phyloP scores from a whole-genome alignment of 1,140 invertebrate genomes.

The Drosophila eugracilis region DNA sequence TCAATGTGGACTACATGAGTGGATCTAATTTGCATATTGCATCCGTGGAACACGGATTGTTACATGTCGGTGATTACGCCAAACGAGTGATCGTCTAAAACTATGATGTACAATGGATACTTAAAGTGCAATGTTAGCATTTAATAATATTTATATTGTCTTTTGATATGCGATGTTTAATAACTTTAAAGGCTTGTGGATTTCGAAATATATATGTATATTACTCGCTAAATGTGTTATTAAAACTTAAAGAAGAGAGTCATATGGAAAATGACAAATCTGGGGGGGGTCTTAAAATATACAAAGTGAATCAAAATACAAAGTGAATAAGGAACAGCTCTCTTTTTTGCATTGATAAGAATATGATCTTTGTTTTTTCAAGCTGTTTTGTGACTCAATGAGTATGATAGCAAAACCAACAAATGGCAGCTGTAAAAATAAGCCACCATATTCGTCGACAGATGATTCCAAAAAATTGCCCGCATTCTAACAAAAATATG shows the following conservation, averaged over 20 bases:
- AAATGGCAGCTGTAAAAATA: slow-evolving; percentile 19
- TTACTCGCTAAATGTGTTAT: too few relatives aligned
- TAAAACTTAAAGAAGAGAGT: too few relatives aligned
- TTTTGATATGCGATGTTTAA: too few relatives aligned
- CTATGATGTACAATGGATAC: not conserved
- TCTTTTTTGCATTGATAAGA: not conserved
- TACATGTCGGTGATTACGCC: slow-evolving; percentile 86
- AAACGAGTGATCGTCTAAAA: not conserved
- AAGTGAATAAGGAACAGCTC: not conserved
- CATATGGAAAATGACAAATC: too few relatives aligned
- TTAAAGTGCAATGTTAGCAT: too few relatives aligned
- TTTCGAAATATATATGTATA: too few relatives aligned
- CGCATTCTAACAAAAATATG: slow-evolving; percentile 21
- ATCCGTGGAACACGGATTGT: slow-evolving; percentile 84
- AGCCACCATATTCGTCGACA: slow-evolving; percentile 5
- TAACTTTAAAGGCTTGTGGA: too few relatives aligned
- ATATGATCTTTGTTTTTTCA: not conserved
- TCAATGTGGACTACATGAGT: slow-evolving; percentile 85
- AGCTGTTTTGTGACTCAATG: not conserved
- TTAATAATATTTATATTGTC: too few relatives aligned
- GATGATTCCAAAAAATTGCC: not conserved
- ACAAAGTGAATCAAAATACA: too few relatives aligned
- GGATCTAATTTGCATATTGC: slow-evolving; percentile 86
- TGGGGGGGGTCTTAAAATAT: too few relatives aligned
- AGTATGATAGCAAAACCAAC: not conserved